Evolutionary conservation across 2,113 vertebrate genomes (phyloP), one percentile per base, ranked within the genome.

Genomic region (Centropristis striata): DNA sequence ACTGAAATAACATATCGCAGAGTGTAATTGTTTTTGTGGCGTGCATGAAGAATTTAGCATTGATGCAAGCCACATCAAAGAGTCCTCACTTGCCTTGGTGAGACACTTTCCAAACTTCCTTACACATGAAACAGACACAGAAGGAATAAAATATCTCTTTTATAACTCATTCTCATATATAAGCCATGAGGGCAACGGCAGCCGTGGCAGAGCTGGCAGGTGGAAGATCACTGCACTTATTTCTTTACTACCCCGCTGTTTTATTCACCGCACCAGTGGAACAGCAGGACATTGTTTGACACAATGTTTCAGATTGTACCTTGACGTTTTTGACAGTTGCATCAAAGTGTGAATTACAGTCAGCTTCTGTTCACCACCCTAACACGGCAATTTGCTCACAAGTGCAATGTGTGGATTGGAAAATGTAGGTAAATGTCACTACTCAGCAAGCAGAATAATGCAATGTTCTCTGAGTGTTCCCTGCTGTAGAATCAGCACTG

Each of bases 401-500:
- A 16, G 20, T 46, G 3, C 28, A 21, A 50, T 42, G 36, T 36
- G 37, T 46, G 16, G 27, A n/a, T 7, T 39, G 12, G 21, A 46
- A 60, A 12, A n/a, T 44, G n/a, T 37, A 47, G 23, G 44, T 23
- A 46, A 65, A 65, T 51, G 44, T 25, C 66, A 65, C 11, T n/a
- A 10, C 42, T 72, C 32, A 20, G 25, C 32, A 9, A 20, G 8
- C 7, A 66, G 55, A 51, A 8, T 2, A 32, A 47, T 46, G 27
- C 42, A 36, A 28, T 42, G 28, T 55, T 68, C 18, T 57, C 49
- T 61, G n/a, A 67, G 58, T 53, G 51, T 76, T 59, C 46, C 36
- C 15, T 58, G 36, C 39, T 64, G 47, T 25, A 41, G 57, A 78
- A 74, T 51, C 41, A 55, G n/a, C 54, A 57, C 15, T 27, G 2